Conservation (phyloP, 2,888 invertebrate genomes). For the Pherbina coryleti region DNA sequence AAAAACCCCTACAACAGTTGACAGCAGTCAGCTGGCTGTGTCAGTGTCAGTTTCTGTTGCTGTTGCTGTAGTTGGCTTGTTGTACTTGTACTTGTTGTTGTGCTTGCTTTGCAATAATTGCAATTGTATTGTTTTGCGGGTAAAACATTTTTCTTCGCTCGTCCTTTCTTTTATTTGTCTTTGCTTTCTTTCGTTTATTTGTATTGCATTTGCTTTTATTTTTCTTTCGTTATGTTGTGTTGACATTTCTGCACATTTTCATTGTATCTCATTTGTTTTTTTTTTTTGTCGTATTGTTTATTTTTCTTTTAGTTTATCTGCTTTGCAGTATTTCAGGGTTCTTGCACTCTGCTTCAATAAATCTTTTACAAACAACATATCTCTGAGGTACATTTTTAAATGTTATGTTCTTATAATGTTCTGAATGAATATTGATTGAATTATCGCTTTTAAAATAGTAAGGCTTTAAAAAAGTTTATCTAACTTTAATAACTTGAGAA, state of each 20-base stretch:
- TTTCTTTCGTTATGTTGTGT: not conserved
- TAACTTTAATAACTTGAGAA: too few species aligned
- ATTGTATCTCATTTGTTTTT: not conserved
- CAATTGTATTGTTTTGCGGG: conserved; percentile 23
- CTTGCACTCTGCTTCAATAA: too few species aligned
- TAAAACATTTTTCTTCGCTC: not conserved
- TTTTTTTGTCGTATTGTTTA: not conserved
- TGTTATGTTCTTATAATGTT: too few species aligned
- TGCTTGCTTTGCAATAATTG: conserved; percentile 14
- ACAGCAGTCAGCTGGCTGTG: conserved; percentile 21
- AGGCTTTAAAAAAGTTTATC: too few species aligned
- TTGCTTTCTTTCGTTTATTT: not conserved
- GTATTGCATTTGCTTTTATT: not conserved
- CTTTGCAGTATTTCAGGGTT: too few species aligned
- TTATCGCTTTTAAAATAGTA: too few species aligned
- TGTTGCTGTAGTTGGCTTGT: conserved; percentile 7
- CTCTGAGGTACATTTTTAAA: too few species aligned
- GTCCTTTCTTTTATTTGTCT: not conserved
- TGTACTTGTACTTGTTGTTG: conserved; percentile 4
- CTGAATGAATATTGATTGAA: too few species aligned
- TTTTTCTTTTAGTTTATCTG: not conserved
- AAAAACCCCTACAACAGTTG: not conserved
- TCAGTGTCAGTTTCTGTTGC: conserved; percentile 12
- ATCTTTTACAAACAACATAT: too few species aligned
- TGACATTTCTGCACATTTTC: conserved; percentile 1